Percentiles rank a stretch among this genome's conserved stretches.
phyloP scores from a whole-genome alignment of 2,113 vertebrate species.

The Gadus chalcogrammus region DNA sequence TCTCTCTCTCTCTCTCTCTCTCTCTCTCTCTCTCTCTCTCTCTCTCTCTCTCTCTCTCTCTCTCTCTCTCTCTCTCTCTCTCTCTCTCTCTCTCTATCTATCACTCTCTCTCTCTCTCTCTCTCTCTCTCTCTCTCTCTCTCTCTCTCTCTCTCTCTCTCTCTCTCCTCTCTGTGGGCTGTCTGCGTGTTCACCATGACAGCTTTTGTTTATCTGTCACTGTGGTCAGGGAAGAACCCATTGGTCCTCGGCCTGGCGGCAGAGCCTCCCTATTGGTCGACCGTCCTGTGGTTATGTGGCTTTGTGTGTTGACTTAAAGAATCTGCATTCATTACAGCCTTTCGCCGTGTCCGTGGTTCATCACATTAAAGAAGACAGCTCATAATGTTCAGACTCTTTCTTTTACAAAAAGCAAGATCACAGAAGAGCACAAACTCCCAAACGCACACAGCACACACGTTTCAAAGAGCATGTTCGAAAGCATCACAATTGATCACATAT shows the following conservation, averaged over 20 bases:
- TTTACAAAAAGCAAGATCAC: too few relatives aligned
- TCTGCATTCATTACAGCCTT: slow-evolving; percentile 72
- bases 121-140: neutral
- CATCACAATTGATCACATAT: too few relatives aligned
- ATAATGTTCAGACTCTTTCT: too few relatives aligned
- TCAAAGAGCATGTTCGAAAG: too few relatives aligned
- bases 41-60: neutral
- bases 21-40: slow-evolving; percentile 17
- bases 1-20: slow-evolving; percentile 37
- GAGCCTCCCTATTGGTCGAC: slow-evolving; percentile 61
- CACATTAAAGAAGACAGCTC: slow-evolving; percentile 52
- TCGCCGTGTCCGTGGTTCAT: slow-evolving; percentile 40
- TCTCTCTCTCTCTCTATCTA: neutral
- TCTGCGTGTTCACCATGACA: slow-evolving; percentile 67
- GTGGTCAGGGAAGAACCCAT: slow-evolving; percentile 66
- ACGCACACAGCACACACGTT: too few relatives aligned
- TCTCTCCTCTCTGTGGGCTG: slow-evolving; percentile 45
- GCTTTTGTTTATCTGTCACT: slow-evolving; percentile 69
- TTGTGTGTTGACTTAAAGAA: slow-evolving; percentile 69
- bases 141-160: slow-evolving; percentile 18
- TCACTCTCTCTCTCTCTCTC: slow-evolving; percentile 2
- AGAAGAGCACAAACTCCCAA: too few relatives aligned
- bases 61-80: slow-evolving; percentile 26
- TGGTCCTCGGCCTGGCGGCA: slow-evolving; percentile 68
- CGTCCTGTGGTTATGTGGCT: slow-evolving; percentile 59